Evolutionary conservation across 2,113 vertebrate species (phyloP).

Genomic region (Mesoclemmys tuberculata): DNA sequence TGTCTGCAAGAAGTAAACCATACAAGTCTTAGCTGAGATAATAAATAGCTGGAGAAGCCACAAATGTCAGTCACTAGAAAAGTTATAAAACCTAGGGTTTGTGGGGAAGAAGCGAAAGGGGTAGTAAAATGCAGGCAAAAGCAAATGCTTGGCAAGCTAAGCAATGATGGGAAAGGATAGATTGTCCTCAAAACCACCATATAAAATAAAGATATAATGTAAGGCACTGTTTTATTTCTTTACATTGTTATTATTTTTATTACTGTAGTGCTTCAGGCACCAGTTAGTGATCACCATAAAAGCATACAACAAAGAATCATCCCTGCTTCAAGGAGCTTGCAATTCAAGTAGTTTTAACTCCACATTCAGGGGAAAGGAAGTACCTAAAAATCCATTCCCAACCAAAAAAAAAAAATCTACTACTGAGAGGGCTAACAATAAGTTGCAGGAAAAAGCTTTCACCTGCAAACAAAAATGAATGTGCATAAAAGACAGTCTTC

Average conservation of each 20-base stretch:
- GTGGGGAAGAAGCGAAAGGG: background rate
- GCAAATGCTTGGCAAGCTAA: background rate
- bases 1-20: background rate
- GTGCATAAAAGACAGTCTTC: conserved; percentile 21
- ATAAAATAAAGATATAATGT: background rate
- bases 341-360: background rate
- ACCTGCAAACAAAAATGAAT: conserved; percentile 23
- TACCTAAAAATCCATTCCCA: background rate
- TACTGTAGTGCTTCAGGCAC: background rate
- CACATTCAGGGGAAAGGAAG: background rate
- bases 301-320: background rate
- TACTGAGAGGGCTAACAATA: conserved; percentile 15
- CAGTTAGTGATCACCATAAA: background rate
- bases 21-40: background rate
- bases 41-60: conserved; percentile 6
- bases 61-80: background rate
- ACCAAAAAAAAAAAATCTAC: background rate
- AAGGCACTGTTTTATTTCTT: background rate
- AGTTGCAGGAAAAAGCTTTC: conserved; percentile 21
- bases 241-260: background rate
- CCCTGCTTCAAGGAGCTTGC: background rate
- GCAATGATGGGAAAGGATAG: background rate
- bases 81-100: background rate
- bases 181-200: background rate
- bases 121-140: background rate